Percentiles rank a stretch among this genome's conserved stretches.
Evolutionary conservation across 1,140 invertebrate genomes (phyloP).

Genomic region (Lepidurus couesii): DNA sequence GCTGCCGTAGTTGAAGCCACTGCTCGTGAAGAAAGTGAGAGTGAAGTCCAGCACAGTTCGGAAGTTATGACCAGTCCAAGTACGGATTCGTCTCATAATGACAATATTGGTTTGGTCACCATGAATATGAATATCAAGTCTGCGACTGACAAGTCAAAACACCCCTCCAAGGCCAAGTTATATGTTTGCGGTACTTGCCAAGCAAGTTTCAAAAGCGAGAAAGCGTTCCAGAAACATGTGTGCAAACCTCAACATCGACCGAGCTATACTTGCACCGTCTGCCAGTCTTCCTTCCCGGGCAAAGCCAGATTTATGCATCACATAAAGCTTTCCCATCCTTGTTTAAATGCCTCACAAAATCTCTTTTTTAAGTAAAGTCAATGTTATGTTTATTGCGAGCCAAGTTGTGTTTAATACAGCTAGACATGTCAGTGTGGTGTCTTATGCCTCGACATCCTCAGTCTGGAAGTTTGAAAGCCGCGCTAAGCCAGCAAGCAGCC

Average conservation of each 20-base stretch:
- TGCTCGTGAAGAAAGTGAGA: background rate
- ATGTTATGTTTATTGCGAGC: background rate
- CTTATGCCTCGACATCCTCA: background rate
- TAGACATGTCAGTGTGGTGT: background rate
- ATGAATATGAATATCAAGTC: background rate
- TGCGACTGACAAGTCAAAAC: background rate
- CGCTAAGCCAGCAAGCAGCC: background rate
- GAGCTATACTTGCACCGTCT: background rate
- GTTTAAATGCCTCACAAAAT: background rate
- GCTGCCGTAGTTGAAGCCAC: background rate
- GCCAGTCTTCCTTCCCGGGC: conserved; percentile 8
- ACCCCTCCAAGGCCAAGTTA: background rate
- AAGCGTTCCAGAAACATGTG: conserved; percentile 5
- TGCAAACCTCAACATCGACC: conserved; percentile 9
- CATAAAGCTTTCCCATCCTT: background rate
- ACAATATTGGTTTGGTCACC: background rate
- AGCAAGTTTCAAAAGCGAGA: background rate
- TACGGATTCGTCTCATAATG: background rate
- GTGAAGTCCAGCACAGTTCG: background rate
- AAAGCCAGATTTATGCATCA: background rate
- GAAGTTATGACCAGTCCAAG: background rate
- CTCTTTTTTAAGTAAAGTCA: background rate
- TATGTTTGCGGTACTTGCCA: background rate
- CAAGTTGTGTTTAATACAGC: background rate
- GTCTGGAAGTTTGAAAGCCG: background rate